phyloP scores from a whole-genome alignment of 1,140 invertebrate genomes.

The Goniozus legneri region DNA sequence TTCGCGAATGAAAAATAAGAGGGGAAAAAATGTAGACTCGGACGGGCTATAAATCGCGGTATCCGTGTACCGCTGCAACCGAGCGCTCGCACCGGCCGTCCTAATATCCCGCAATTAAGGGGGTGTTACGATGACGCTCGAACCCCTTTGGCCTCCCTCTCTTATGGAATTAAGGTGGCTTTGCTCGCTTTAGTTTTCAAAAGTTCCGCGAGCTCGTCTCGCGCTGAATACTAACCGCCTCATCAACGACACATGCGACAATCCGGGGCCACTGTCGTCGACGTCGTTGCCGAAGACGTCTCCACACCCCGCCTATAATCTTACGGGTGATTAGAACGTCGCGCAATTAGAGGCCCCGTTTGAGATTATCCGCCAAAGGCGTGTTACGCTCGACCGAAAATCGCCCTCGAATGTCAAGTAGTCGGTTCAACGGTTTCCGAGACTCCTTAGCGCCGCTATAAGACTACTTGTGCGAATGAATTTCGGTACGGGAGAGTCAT shows the following conservation, averaged over 20 bases:
- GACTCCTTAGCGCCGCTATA: no score
- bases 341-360: constrained; percentile 28
- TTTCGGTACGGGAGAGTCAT: no score
- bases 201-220: constrained; percentile 43
- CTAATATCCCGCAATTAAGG: constrained; percentile 53
- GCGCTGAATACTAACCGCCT: constrained; percentile 54
- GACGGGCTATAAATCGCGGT: constrained; percentile 29
- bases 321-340: constrained; percentile 45
- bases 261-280: constrained; percentile 35
- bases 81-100: constrained; percentile 29
- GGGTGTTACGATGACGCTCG: constrained; percentile 45
- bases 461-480: no score
- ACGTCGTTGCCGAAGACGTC: constrained; percentile 33
- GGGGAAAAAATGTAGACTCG: constrained; percentile 12
- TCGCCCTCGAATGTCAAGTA: no score
- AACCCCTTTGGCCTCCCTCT: constrained; percentile 41
- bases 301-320: constrained; percentile 37
- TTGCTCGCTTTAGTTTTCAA: constrained; percentile 52
- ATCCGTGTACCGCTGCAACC: constrained; percentile 22
- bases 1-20: no score
- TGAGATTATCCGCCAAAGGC: constrained; percentile 10
- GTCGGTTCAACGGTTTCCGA: no score
- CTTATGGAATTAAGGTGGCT: constrained; percentile 52
- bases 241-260: constrained; percentile 54
- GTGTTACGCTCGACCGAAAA: background rate